phyloP scores from a whole-genome alignment of 2,113 vertebrate species.

The Ahaetulla prasina region DNA sequence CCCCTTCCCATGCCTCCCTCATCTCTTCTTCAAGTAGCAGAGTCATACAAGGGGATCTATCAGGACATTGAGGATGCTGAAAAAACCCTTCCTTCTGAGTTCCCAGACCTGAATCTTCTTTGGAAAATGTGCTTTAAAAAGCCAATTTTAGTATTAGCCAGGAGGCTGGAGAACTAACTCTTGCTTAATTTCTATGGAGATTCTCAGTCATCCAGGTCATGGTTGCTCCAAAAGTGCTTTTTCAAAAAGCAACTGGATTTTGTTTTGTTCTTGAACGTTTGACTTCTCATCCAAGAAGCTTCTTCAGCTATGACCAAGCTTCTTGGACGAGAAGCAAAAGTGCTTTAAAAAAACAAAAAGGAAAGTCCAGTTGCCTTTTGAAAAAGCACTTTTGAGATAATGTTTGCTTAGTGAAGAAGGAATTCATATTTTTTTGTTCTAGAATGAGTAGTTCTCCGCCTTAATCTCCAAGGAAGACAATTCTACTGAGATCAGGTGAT shows the following conservation, averaged over 20 bases:
- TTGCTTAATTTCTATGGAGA: background rate
- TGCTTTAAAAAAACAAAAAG: no score
- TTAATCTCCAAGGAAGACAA: background rate
- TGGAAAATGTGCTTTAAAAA: background rate
- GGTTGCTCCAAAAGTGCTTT: no score
- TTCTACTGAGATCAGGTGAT: background rate
- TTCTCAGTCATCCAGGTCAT: no score
- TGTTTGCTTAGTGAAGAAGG: background rate
- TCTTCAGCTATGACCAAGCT: no score
- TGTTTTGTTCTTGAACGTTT: no score
- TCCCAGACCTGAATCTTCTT: background rate
- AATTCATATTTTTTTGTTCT: background rate
- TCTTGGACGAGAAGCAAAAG: no score
- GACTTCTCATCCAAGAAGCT: no score
- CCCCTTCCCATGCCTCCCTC: background rate
- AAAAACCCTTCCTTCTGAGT: background rate
- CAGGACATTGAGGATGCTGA: no score
- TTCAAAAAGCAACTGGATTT: no score
- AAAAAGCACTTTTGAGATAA: no score
- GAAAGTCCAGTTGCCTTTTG: no score
- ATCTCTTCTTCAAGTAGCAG: background rate
- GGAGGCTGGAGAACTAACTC: background rate
- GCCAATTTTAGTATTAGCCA: background rate
- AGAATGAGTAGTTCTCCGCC: background rate
- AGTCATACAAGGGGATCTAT: no score